Conservation (phyloP, 1,140 invertebrate genomes). For the Drosophila repletoides region DNA sequence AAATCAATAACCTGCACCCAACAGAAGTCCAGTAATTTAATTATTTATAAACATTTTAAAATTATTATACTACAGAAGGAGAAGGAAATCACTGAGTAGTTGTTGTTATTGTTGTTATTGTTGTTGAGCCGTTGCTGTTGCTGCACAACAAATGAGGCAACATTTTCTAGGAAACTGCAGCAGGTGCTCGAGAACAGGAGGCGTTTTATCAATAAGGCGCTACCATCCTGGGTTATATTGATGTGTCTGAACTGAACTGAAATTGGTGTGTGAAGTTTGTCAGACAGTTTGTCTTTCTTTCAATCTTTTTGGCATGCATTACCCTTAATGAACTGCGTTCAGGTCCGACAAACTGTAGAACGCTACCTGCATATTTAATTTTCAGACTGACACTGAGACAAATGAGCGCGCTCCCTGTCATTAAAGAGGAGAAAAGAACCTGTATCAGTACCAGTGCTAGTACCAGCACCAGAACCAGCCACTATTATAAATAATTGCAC, state of each 20-base stretch:
- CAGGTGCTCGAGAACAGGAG: constrained; percentile 52
- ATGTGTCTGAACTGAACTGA: constrained; percentile 27
- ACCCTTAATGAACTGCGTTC: constrained; percentile 70
- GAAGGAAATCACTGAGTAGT: constrained; percentile 29
- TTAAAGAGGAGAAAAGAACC: constrained; percentile 19
- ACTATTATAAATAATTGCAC: constrained; percentile 79
- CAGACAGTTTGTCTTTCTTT: constrained; percentile 62
- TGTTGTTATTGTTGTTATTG: constrained; percentile 1
- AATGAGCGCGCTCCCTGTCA: background rate
- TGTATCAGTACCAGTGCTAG: too few relatives aligned
- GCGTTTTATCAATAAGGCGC: constrained; percentile 51
- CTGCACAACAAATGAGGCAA: constrained; percentile 42
- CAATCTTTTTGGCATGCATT: constrained; percentile 70
- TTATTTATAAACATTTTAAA: constrained; percentile 60
- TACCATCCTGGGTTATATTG: constrained; percentile 3
- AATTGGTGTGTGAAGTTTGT: constrained; percentile 9
- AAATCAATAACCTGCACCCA: constrained; percentile 54
- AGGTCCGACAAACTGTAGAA: constrained; percentile 22
- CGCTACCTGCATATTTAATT: constrained; percentile 61
- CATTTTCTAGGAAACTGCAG: constrained; percentile 62
- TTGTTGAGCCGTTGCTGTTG: background rate
- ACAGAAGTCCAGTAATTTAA: constrained; percentile 47
- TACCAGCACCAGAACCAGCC: constrained; percentile 53
- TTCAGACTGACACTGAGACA: background rate
- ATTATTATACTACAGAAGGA: background rate